These are phyloP conservation scores for Lerema accius DNA, from an alignment of 1,140 invertebrate genomes.

Conservation along the genomic window DNA sequence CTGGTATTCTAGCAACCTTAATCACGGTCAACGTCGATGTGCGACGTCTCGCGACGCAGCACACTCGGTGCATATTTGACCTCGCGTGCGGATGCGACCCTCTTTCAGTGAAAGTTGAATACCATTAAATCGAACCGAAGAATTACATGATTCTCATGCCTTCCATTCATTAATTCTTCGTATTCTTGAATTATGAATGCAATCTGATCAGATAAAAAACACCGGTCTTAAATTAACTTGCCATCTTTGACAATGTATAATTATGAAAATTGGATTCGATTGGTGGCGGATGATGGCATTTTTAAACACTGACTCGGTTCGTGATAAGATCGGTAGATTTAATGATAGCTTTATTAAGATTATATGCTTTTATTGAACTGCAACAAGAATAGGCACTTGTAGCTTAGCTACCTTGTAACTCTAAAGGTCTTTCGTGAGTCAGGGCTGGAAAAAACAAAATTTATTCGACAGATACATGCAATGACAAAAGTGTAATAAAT, in stretches of 20 bases:
- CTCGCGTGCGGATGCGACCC: slow-evolving; percentile 38
- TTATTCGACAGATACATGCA: too few relatives aligned
- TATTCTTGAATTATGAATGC: slow-evolving; percentile 15
- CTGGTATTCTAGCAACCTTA: too few relatives aligned
- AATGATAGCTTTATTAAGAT: too few relatives aligned
- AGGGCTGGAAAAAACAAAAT: too few relatives aligned
- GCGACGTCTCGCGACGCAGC: slow-evolving; percentile 11
- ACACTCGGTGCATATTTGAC: slow-evolving; percentile 40
- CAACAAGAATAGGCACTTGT: too few relatives aligned
- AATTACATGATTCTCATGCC: slow-evolving; percentile 38
- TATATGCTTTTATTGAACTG: too few relatives aligned
- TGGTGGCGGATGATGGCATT: not conserved
- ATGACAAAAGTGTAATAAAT: too few relatives aligned
- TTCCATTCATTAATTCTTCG: slow-evolving; percentile 32
- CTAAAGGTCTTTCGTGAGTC: too few relatives aligned
- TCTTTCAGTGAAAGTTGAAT: slow-evolving; percentile 47
- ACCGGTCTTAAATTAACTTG: slow-evolving; percentile 1
- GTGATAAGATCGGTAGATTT: too few relatives aligned
- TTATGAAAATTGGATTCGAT: not conserved
- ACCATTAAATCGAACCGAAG: slow-evolving; percentile 36
- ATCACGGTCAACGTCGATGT: too few relatives aligned
- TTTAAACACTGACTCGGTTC: not conserved
- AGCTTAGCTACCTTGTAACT: too few relatives aligned
- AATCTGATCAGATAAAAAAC: slow-evolving; percentile 5
- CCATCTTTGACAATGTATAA: not conserved